phyloP scores from a whole-genome alignment of 2,888 invertebrate genomes.

The Phymatocera aterrima region DNA sequence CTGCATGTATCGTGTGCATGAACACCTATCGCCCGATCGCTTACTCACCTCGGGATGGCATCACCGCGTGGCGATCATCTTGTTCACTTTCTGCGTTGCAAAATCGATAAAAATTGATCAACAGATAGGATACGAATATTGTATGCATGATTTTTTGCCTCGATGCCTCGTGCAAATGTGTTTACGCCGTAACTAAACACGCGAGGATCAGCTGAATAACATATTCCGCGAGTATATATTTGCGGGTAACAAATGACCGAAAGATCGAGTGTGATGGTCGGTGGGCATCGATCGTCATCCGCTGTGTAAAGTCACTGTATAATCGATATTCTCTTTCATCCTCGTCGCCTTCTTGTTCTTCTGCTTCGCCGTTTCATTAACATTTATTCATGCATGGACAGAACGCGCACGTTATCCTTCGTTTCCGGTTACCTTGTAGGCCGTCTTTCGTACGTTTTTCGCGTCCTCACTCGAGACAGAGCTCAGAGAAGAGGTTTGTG shows the following conservation, averaged over 20 bases:
- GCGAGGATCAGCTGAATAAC: not conserved
- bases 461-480: not conserved
- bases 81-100: constrained; percentile 6
- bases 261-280: not conserved
- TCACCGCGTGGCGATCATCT: not conserved
- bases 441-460: constrained; percentile 16
- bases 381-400: not conserved
- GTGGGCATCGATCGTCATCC: not conserved
- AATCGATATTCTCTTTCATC: not conserved
- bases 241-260: not conserved
- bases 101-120: not conserved
- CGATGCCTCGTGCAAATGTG: not conserved
- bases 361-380: not conserved
- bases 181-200: not conserved
- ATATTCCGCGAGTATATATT: no score
- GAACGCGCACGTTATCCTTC: constrained; percentile 7
- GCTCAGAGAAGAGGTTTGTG: constrained; percentile 21
- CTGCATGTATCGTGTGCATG: no score
- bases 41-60: not conserved
- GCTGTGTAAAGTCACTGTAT: not conserved
- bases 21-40: not conserved
- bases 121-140: not conserved
- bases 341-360: not conserved
- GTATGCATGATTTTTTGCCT: not conserved
- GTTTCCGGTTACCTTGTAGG: constrained; percentile 31